Evolutionary conservation across 2,888 invertebrate species (phyloP).

Genomic region (Panorpa germanica): DNA sequence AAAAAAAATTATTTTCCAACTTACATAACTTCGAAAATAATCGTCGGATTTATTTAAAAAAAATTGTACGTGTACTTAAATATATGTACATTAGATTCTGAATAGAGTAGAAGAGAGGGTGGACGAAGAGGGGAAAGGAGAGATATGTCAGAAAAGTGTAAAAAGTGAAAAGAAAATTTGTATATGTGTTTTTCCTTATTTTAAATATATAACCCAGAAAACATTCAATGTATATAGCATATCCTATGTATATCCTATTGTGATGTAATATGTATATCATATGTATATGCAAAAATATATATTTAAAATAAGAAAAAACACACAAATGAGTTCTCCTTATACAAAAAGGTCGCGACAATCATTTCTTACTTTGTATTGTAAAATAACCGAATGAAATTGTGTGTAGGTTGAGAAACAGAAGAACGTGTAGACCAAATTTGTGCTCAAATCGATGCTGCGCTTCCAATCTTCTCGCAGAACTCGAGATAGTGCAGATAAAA

Average conservation of each 20-base stretch:
- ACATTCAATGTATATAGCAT: too few relatives aligned
- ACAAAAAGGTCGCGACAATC: background rate
- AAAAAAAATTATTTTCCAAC: too few relatives aligned
- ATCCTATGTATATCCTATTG: background rate
- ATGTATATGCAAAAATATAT: slow-evolving; percentile 5
- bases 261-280: slow-evolving; percentile 8
- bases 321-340: background rate
- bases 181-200: too few relatives aligned
- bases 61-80: too few relatives aligned
- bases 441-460: slow-evolving; percentile 86
- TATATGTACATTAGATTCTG: too few relatives aligned
- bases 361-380: slow-evolving; percentile 70
- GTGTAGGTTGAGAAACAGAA: slow-evolving; percentile 93
- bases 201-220: too few relatives aligned
- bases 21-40: too few relatives aligned
- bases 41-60: too few relatives aligned
- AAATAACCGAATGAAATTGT: slow-evolving; percentile 84
- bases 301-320: slow-evolving; percentile 4
- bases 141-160: too few relatives aligned
- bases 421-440: slow-evolving; percentile 91
- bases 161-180: too few relatives aligned
- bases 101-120: too few relatives aligned
- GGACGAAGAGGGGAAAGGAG: too few relatives aligned
- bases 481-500: slow-evolving; percentile 86
- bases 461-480: slow-evolving; percentile 96